Conservation (phyloP, 2,797 vertebrate genomes). For the Urocyon cinereoargenteus region DNA sequence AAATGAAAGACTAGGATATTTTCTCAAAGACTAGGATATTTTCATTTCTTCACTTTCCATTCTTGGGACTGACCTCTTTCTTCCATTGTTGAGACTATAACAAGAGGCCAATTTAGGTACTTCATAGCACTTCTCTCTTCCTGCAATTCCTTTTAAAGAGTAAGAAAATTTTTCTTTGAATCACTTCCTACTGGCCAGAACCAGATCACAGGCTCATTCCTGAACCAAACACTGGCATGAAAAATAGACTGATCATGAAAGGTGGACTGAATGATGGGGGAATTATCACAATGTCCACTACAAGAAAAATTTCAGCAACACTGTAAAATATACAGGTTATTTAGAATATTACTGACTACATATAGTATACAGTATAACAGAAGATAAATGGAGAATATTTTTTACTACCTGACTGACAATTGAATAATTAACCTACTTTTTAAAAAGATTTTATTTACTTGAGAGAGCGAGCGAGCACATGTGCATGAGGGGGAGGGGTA, state of each 20-base stretch:
- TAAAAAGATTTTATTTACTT: background rate
- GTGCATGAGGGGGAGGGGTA: background rate
- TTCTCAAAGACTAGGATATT: background rate
- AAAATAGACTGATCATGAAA: background rate
- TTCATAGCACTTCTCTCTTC: background rate
- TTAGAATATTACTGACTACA: background rate
- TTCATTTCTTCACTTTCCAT: background rate
- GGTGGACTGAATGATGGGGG: background rate
- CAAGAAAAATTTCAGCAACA: background rate
- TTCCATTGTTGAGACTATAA: background rate
- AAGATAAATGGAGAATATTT: background rate
- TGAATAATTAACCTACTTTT: slow-evolving; percentile 6
- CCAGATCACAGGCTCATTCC: background rate
- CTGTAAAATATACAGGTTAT: background rate
- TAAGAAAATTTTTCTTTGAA: background rate
- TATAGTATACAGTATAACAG: background rate
- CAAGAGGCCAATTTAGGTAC: background rate
- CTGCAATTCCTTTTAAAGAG: background rate
- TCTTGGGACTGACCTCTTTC: background rate
- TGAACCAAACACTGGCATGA: background rate
- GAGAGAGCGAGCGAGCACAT: background rate
- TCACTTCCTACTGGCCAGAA: background rate
- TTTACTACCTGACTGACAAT: background rate
- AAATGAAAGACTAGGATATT: no score
- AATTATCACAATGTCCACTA: background rate